Base-by-base conservation (phyloP, 2,113 vertebrate species). In the Thalassoma bifasciatum region DNA sequence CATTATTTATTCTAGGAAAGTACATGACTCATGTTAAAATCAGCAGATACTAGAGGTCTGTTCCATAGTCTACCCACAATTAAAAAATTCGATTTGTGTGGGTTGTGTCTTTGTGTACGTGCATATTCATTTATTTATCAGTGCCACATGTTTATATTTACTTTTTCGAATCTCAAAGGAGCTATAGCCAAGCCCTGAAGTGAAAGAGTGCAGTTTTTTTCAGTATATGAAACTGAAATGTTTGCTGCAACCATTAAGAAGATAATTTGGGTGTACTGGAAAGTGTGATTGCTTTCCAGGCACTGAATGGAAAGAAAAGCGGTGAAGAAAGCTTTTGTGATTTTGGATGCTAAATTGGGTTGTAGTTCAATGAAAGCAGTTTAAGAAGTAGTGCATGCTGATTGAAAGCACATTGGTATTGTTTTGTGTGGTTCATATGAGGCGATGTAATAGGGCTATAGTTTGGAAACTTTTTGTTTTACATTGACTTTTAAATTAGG, bases 141-240 rank as follows among this genome's bases (percentile, higher is more conserved):
- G 65, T 57, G 74, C 76, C 83, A 88, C 60, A 68, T 84, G 65
- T 79, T 73, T 81, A 44, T 72, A 53, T 81, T 79, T 77, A 77
- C 54, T 62, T 58, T 66, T 69, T 86, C n/a, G 71, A 77, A 85
- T 82, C 72, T 81, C 66, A 63, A 59, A 0, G 12, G 65, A 68
- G 57, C 38, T 60, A 23, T 72, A 62, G 72, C 53, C 59, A 83
- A 68, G 77, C 14, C 23, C 60, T 63, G 42, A 74, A 72, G 60
- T 69, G 40, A 62, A n/a, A 50, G 23, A 34, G 30, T 47, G 36
- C 0, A 8, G 1, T 70, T 66, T 79, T 30, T 30, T 30, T 63
- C 53, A 26, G 46, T 67, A 7, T 44, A 22, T 61, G 24, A 19
- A 70, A 34, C 54, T 59, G 22, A 5, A 51, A 60, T 61, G 62